Base-by-base conservation (phyloP, 2,888 invertebrate species). In the Tethea ocularis region DNA sequence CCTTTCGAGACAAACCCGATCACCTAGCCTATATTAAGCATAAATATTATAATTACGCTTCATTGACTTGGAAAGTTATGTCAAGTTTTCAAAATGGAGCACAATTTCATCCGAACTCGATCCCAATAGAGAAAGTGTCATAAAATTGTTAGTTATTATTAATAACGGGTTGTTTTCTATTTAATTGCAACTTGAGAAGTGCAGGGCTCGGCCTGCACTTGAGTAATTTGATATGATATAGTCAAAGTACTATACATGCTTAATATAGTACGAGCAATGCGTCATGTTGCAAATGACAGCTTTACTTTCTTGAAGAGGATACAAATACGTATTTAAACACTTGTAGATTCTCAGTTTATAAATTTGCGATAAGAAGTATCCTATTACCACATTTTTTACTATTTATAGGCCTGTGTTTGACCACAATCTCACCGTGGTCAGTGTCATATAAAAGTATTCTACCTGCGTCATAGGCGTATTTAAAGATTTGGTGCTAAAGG, bases 71-170 rank as follows among this genome's bases (percentile, higher is more conserved):
- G 46, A 46, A 46, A 46, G 46, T 46, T 46, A 46, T 46, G 38
- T 6, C 38, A 46, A 33, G 54, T 33, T 54, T 54, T 36, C 20
- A 33, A 54, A 33, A 54, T 29, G 54, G 20, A 17, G 33, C 29
- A 20, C 17, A 36, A 22, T 54, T 54, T 22, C 54, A 54, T 54
- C 13, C 10, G 20, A 54, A 33, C 54, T 22, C 22, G 20, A 54
- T 54, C 29, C 22, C n/a, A 22, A n/a, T 63, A 58, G 71, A 71
- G 71, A 71, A 69, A 71, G 71, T 66, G 69, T 66, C 67, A 69
- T 67, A 23, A 51, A 61, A 66, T 60, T n/a, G 53, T 54, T 55
- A 60, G 56, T 61, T 54, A 33, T 61, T 54, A 33, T 57, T 63
- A 63, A 61, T 62, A 63, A 57, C 63, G 52, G 52, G 38, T 57